Evolutionary conservation across 2,113 vertebrate species (phyloP).

Genomic region (sheep (Ovis aries)): ARS-UI_Ramb_v3.0 NC_056068.1:74276501-74277000

Average conservation of each 20-base stretch:
- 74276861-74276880: not conserved
- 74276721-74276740: not conserved
- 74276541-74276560: not conserved
- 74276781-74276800: not conserved
- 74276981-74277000: not conserved
- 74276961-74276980: not conserved
- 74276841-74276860: not conserved
- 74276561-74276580: not conserved
- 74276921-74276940: not conserved
- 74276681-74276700: no score
- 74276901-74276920: not conserved
- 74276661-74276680: not conserved
- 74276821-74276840: not conserved
- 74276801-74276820: accelerated
- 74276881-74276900: not conserved
- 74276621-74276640: not conserved
- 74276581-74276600: not conserved
- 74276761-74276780: not conserved
- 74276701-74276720: no score
- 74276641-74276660: not conserved
- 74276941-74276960: no score
- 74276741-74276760: not conserved
- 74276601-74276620: not conserved
- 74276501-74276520: not conserved
- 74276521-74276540: not conserved